These are phyloP conservation scores for Eurypyga helias DNA, from an alignment of 2,113 vertebrate genomes.

Conservation along the genomic window DNA sequence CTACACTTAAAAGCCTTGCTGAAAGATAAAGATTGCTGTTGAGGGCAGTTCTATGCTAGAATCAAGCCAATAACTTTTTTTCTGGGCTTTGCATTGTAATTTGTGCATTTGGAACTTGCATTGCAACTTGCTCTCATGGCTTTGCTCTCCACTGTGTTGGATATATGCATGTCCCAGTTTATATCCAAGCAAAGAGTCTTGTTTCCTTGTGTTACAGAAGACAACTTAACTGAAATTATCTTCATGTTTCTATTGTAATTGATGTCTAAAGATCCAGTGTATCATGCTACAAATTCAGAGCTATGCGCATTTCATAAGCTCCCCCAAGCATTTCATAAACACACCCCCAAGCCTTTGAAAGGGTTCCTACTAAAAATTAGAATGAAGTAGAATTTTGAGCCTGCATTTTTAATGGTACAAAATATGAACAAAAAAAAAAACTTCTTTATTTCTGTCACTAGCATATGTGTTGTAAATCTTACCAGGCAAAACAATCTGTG, in stretches of 20 bases:
- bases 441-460: not conserved
- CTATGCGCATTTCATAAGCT: not conserved
- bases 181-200: not conserved
- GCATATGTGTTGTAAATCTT: not conserved
- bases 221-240: not conserved
- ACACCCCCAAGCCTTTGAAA: not conserved
- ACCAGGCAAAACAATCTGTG: accelerated
- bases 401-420: not conserved
- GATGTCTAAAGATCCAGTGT: not conserved
- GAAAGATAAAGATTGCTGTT: not conserved
- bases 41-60: not conserved
- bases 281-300: not conserved
- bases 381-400: not conserved
- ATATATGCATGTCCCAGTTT: not conserved
- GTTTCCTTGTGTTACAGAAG: not conserved
- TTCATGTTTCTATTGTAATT: not conserved
- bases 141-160: not conserved
- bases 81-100: not conserved
- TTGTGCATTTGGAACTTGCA: not conserved
- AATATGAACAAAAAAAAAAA: not conserved
- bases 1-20: not conserved
- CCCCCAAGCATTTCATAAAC: not conserved
- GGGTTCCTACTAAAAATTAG: not conserved
- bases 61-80: not conserved
- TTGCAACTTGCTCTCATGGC: not conserved